Base-by-base conservation (phyloP, 2,797 vertebrate species). In the Chaetophractus vellerosus region DNA sequence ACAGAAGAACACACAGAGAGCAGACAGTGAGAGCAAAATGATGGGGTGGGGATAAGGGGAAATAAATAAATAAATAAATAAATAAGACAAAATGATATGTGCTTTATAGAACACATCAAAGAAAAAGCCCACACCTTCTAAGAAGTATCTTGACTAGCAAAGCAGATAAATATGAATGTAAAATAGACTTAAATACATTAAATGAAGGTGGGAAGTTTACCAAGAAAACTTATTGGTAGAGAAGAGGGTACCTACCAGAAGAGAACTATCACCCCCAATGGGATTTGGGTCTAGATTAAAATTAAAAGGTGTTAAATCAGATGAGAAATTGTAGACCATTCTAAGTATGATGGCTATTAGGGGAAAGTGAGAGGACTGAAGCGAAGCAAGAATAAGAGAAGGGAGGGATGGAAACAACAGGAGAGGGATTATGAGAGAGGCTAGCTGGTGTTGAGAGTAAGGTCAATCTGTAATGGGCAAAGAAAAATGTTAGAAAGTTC, bases 301-400 rank as follows among this genome's bases (percentile, higher is more conserved):
- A 78, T 68, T 55, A 68, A 94, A 78, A 89, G 36, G 41, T 10
- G 41, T 59, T 59, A 16, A 0, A 81, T 33, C 24, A 68, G 31
- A 71, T 52, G 31, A 92, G 57, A 92, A 59, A 28, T 41, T 81
- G 64, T 5, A 92, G n/a, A 88, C 9, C 68, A 90, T 93, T 93
- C 14, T 88, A 68, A 68, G 31, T 52, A 72, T 71, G 8, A 82
- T n/a, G 12, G 36, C n/a, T 84, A 38, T 16, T 79, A 11, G 15
- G 8, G 36, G 45, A 41, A 63, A 26, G 5, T 79, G 26, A 68
- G 38, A 50, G 72, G 26, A 66, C 21, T 45, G 16, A 83, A 36
- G 48, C 11, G 88, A 83, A 94, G 31, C 2, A 78, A 86, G 23
- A 36, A 21, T 23, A 86, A 41, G 28, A 76, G 64, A 57, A 92